Conservation (phyloP, 2,113 vertebrate genomes). For the Cathartes aura region DNA sequence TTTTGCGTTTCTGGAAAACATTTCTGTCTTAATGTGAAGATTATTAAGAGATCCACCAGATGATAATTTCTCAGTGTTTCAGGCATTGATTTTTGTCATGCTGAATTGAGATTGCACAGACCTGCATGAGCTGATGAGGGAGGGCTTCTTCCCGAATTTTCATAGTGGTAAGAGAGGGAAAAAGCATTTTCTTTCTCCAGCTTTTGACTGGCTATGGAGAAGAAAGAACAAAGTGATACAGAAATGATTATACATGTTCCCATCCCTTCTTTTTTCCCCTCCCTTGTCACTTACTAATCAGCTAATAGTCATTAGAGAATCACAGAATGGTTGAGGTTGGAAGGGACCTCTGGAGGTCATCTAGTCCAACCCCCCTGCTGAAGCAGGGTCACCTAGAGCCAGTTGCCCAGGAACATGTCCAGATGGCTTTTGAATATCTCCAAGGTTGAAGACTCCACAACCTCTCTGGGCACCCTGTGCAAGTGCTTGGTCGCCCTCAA, state of each 20-base stretch:
- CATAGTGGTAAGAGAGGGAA: neutral
- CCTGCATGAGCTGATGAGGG: neutral
- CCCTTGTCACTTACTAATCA: neutral
- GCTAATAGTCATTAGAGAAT: neutral
- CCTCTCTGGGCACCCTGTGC: neutral
- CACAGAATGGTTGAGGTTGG: neutral
- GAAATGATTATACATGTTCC: neutral
- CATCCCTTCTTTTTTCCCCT: neutral
- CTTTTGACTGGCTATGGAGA: neutral
- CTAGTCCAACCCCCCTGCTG: neutral
- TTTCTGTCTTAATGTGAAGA: neutral
- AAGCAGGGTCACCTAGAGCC: neutral
- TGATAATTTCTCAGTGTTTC: neutral
- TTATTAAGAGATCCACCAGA: neutral
- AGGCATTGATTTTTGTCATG: neutral
- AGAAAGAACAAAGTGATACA: neutral
- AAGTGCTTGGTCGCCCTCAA: neutral
- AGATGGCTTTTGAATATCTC: neutral
- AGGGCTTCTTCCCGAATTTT: neutral
- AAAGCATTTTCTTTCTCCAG: neutral
- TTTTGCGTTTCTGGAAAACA: neutral
- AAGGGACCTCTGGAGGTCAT: neutral
- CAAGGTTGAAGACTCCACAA: neutral
- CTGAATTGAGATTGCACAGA: neutral
- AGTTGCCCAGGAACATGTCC: neutral